A percentile compares a stretch with the other conserved stretches of the same genome.
These are phyloP conservation scores for Oncorhynchus gorbuscha DNA, from an alignment of 2,113 vertebrate genomes.

Conservation along the genomic window DNA sequence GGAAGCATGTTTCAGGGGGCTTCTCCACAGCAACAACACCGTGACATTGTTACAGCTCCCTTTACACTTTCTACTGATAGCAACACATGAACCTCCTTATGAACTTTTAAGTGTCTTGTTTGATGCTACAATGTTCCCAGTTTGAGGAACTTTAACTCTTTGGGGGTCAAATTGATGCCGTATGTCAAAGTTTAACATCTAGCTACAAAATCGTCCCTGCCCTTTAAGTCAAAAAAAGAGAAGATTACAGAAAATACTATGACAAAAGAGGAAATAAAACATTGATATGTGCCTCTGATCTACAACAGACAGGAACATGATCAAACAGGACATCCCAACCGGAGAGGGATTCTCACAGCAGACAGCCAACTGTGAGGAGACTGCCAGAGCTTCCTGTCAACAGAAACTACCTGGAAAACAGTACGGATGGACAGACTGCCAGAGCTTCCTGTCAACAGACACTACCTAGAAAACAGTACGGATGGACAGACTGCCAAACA, in stretches of 20 bases:
- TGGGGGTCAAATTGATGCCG: neutral
- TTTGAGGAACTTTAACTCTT: neutral
- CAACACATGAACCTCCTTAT: neutral
- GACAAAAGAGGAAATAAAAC: neutral
- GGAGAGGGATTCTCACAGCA: neutral
- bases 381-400: neutral
- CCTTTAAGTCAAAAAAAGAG: neutral
- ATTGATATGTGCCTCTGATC: neutral
- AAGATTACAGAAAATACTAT: neutral
- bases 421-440: neutral
- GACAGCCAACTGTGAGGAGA: conserved; percentile 5
- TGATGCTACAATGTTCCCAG: neutral
- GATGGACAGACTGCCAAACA: neutral
- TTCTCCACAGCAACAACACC: conserved; percentile 50
- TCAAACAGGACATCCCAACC: neutral
- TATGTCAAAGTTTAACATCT: neutral
- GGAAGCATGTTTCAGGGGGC: conserved; percentile 59
- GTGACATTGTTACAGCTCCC: conserved; percentile 23
- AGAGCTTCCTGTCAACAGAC: neutral
- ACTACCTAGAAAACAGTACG: neutral
- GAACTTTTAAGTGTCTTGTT: neutral
- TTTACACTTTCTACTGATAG: neutral
- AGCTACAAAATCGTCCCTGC: neutral
- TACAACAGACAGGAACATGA: neutral
- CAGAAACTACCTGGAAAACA: neutral